Evolutionary conservation across 2,113 vertebrate species (phyloP), one percentile per base, ranked within the genome.

Genomic region (Salvelinus alpinus): DNA sequence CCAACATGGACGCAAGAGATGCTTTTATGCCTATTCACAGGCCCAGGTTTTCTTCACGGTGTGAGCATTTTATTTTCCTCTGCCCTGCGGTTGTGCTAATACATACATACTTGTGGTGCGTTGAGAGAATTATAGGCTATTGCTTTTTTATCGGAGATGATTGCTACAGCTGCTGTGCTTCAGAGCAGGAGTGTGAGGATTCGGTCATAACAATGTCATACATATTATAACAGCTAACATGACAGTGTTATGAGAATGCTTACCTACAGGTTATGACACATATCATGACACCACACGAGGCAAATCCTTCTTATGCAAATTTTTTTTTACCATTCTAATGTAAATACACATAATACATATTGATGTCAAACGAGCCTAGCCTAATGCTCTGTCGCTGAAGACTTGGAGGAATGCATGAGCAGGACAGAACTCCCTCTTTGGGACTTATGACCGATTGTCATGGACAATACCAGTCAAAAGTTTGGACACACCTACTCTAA

Each of bases 151-250:
- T 16, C n/a, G n/a, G 44, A 77, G 67, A 74, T 66, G 64, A 60
- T 4, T 5, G 54, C 64, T 29, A 47, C 27, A 70, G 69, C 31
- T 29, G 48, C 70, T 65, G 57, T 69, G 72, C 70, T 64, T 29
- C 8, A 71, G 18, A 1, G 13, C 54, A 57, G 13, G 18, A 20
- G 18, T 20, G 8, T 44, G 38, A 44, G 8, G 38, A 44, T 44
- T 44, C 8, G 2, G 51, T 57, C 12, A 18, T 18, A 22, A 65
- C 12, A 8, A 65, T 65, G n/a, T 65, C n/a, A 65, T 13, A 64
- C 11, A 64, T 24, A 8, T 65, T 2, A 24, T 38, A 8, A 38
- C 34, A 38, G 7, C 34, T 38, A 1, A 38, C 34, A 38, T 31
- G 29, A 3, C 27, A 31, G 29, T 31, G 29, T 31, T 31, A 5